These are phyloP conservation scores for Premnoplex brunnescens DNA, from an alignment of 2,797 vertebrate species.

Conservation along the genomic window DNA sequence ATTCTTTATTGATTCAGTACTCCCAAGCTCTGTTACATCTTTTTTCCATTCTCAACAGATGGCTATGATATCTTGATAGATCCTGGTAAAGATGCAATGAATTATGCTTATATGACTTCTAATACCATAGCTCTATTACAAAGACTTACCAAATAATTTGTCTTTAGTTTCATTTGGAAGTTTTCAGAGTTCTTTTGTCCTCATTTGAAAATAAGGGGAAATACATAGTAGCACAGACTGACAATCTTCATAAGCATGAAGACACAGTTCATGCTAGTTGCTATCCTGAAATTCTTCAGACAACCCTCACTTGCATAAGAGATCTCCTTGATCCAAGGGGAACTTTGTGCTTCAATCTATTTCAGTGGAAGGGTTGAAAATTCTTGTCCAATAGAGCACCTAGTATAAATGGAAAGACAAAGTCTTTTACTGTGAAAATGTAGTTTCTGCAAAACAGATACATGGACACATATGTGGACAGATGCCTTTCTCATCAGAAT, in stretches of 20 bases:
- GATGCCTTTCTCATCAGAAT: slow-evolving; percentile 39
- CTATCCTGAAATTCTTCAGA: background rate
- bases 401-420: background rate
- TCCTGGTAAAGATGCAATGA: background rate
- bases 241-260: background rate
- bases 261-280: background rate
- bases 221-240: background rate
- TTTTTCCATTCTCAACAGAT: slow-evolving; percentile 9
- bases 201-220: background rate
- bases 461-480: background rate
- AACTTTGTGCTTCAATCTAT: background rate
- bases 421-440: background rate
- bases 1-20: background rate
- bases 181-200: background rate
- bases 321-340: background rate
- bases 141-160: background rate
- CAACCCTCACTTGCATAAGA: background rate
- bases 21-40: background rate
- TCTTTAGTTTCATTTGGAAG: background rate
- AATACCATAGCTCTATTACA: background rate
- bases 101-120: background rate
- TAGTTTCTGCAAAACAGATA: background rate
- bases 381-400: background rate
- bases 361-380: background rate
- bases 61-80: background rate